Evolutionary conservation across 2,797 vertebrate genomes (phyloP).

Genomic region (Podarcis lilfordi): DNA sequence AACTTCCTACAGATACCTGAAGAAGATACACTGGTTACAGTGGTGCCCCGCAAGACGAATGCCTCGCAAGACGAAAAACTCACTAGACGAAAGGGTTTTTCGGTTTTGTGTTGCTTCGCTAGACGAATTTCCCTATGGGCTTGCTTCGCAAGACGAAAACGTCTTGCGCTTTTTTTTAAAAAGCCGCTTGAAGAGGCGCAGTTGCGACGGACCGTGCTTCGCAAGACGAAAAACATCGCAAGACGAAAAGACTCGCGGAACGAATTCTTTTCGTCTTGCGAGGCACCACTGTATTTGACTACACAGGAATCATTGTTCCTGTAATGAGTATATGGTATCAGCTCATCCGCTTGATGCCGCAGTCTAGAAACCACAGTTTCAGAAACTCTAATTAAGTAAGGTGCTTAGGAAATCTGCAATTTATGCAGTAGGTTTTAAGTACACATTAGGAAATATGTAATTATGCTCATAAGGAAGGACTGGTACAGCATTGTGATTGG

Average conservation of each 20-base stretch:
- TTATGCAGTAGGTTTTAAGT: conserved; percentile 37
- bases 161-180: too few relatives aligned
- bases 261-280: too few relatives aligned
- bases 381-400: conserved; percentile 61
- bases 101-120: too few relatives aligned
- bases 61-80: too few relatives aligned
- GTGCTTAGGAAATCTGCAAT: conserved; percentile 28
- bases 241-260: too few relatives aligned
- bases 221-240: too few relatives aligned
- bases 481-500: not conserved
- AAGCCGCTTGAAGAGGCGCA: too few relatives aligned
- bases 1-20: not conserved
- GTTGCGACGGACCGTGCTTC: too few relatives aligned
- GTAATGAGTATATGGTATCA: conserved; percentile 22
- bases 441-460: conserved; percentile 30
- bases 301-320: conserved; percentile 18
- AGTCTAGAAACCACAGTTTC: conserved; percentile 52
- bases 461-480: conserved; percentile 46
- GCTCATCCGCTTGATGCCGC: not conserved
- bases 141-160: too few relatives aligned
- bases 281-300: not conserved
- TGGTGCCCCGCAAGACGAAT: too few relatives aligned
- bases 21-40: not conserved
- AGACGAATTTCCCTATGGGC: too few relatives aligned
- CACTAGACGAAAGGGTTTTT: too few relatives aligned